Percentiles rank a stretch among this genome's conserved stretches.
Evolutionary conservation across 2,888 invertebrate species (phyloP).

Genomic region (Hermaeophaga mercurialis): DNA sequence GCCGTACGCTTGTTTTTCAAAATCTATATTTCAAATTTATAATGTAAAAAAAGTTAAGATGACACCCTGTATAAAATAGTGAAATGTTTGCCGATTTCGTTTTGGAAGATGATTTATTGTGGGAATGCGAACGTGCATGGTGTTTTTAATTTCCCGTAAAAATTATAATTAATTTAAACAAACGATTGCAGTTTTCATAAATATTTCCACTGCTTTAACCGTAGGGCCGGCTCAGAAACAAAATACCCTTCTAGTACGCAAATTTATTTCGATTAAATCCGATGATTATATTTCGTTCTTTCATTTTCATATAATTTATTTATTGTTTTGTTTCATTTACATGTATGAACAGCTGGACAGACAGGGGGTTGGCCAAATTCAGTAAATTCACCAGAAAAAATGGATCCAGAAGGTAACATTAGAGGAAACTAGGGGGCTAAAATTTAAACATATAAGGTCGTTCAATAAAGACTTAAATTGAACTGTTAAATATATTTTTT

Average conservation of each 20-base stretch:
- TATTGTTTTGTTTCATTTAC: slow-evolving; percentile 13
- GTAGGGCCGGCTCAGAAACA: slow-evolving; percentile 9
- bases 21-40: background rate
- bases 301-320: slow-evolving; percentile 2
- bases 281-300: slow-evolving; percentile 6
- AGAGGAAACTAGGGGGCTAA: background rate
- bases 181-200: too few species aligned
- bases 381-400: slow-evolving; percentile 9
- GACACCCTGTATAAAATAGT: slow-evolving; percentile 9
- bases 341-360: slow-evolving; percentile 12
- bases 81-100: background rate
- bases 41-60: background rate
- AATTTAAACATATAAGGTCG: background rate
- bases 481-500: background rate
- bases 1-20: too few species aligned
- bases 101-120: background rate
- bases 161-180: too few species aligned
- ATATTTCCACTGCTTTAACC: too few species aligned
- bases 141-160: too few species aligned
- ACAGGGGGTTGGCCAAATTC: slow-evolving; percentile 6
- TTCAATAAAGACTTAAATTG: background rate
- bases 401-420: slow-evolving; percentile 11
- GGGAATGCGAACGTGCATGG: slow-evolving; percentile 7
- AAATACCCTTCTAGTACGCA: too few species aligned
- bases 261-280: background rate